Percentiles rank a stretch among this genome's conserved stretches.
These are phyloP conservation scores for Sebastes vulpes DNA, from an alignment of 2,797 vertebrate genomes.

Conservation along the genomic window DNA sequence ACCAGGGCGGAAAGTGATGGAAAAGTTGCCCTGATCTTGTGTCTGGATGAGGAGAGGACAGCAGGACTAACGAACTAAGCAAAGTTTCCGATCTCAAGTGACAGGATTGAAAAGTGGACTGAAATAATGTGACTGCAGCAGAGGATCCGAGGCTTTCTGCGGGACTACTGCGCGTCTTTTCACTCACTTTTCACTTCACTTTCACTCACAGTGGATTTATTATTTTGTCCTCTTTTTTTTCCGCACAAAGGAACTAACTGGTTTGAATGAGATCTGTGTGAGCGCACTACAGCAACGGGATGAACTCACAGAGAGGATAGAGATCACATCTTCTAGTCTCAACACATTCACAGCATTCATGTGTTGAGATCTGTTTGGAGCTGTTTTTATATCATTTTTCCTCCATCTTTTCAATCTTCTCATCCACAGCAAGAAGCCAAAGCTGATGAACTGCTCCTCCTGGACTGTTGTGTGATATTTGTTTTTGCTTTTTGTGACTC, in stretches of 20 bases:
- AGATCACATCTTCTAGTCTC: conserved; percentile 19
- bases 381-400: neutral
- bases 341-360: conserved; percentile 7
- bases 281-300: conserved; percentile 62
- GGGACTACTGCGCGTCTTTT: conserved; percentile 47
- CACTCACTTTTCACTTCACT: conserved; percentile 34
- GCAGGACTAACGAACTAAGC: conserved; percentile 36
- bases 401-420: neutral
- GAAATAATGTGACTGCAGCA: conserved; percentile 80
- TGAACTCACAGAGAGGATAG: conserved; percentile 64
- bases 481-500: conserved; percentile 14
- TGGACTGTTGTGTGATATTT: conserved; percentile 16
- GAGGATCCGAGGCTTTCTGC: neutral
- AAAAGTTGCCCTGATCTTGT: conserved; percentile 77
- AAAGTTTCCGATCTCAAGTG: conserved; percentile 79
- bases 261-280: conserved; percentile 54
- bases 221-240: conserved; percentile 23
- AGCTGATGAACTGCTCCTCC: neutral
- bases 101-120: conserved; percentile 59
- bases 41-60: conserved; percentile 60
- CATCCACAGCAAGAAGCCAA: conserved; percentile 1
- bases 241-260: conserved; percentile 52
- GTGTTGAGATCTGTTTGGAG: conserved; percentile 30
- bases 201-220: conserved; percentile 39
- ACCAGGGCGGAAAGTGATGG: conserved; percentile 64